These are phyloP conservation scores for Phymatocera aterrima DNA, from an alignment of 2,888 invertebrate species.

Conservation along the genomic window DNA sequence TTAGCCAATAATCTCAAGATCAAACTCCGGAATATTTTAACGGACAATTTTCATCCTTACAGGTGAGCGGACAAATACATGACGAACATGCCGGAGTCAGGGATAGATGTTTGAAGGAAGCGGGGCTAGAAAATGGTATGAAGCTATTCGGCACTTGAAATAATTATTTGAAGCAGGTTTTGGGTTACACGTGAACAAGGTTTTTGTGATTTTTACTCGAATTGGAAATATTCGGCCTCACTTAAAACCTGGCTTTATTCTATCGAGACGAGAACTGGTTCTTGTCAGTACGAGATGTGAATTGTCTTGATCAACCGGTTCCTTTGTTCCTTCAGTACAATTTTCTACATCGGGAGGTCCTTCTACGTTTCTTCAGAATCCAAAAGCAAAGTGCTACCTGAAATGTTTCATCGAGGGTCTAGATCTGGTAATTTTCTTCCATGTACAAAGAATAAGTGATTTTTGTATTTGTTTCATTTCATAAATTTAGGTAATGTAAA, in stretches of 20 bases:
- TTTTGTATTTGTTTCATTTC: no score
- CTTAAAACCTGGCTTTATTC: background rate
- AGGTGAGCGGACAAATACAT: slow-evolving; percentile 25
- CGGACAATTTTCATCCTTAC: slow-evolving; percentile 14
- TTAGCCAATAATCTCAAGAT: background rate
- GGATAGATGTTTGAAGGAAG: slow-evolving; percentile 47
- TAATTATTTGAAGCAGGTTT: background rate
- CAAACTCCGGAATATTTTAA: background rate
- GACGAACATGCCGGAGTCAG: slow-evolving; percentile 3
- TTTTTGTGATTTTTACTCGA: background rate
- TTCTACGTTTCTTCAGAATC: slow-evolving; percentile 8
- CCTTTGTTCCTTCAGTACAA: slow-evolving; percentile 43
- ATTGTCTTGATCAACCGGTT: slow-evolving; percentile 8
- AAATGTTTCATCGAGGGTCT: slow-evolving; percentile 49
- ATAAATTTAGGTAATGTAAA: no score
- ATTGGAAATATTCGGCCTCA: background rate
- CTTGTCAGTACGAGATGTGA: background rate
- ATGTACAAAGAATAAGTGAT: background rate
- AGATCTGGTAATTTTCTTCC: slow-evolving; percentile 42
- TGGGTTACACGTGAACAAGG: background rate
- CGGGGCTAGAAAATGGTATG: slow-evolving; percentile 47
- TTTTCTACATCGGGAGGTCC: slow-evolving; percentile 26
- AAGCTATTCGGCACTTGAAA: background rate
- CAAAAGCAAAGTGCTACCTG: slow-evolving; percentile 50
- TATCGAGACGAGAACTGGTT: background rate